Conservation (phyloP, 2,888 invertebrate genomes). For the Lordiphosa andalusiaca region DNA sequence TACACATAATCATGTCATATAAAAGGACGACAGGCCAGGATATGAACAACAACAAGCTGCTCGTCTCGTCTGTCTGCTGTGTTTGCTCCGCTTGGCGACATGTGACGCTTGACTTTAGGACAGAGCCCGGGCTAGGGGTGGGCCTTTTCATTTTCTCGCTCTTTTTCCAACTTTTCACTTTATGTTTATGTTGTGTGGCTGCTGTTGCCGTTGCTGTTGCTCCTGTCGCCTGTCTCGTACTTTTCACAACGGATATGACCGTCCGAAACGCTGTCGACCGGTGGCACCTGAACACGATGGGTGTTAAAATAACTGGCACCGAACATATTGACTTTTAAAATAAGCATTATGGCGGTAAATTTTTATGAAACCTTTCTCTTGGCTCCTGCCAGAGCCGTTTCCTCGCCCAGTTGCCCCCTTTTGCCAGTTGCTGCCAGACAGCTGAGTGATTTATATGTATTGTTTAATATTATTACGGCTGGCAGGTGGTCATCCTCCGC, state of each 20-base stretch:
- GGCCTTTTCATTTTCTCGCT: slow-evolving; percentile 40
- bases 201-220: slow-evolving; percentile 14
- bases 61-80: slow-evolving; percentile 15
- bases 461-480: slow-evolving; percentile 73
- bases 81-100: slow-evolving; percentile 50
- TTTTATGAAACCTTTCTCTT: slow-evolving; percentile 66
- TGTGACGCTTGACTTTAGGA: slow-evolving; percentile 73
- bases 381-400: slow-evolving; percentile 46
- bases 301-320: slow-evolving; percentile 74
- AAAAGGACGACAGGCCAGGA: slow-evolving; percentile 67
- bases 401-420: slow-evolving; percentile 15
- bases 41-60: slow-evolving; percentile 35
- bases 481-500: slow-evolving; percentile 51
- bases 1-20: slow-evolving; percentile 75
- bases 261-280: slow-evolving; percentile 33
- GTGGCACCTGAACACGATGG: slow-evolving; percentile 71
- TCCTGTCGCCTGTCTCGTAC: slow-evolving; percentile 44
- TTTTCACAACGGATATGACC: slow-evolving; percentile 60
- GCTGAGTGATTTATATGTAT: slow-evolving; percentile 73
- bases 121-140: slow-evolving; percentile 32
- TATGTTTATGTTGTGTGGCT: slow-evolving; percentile 56
- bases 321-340: slow-evolving; percentile 75
- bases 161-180: slow-evolving; percentile 42
- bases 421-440: slow-evolving; percentile 49
- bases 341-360: slow-evolving; percentile 73